Evolutionary conservation across 2,113 vertebrate species (phyloP).

Genomic region (Cyanocitta stelleri): DNA sequence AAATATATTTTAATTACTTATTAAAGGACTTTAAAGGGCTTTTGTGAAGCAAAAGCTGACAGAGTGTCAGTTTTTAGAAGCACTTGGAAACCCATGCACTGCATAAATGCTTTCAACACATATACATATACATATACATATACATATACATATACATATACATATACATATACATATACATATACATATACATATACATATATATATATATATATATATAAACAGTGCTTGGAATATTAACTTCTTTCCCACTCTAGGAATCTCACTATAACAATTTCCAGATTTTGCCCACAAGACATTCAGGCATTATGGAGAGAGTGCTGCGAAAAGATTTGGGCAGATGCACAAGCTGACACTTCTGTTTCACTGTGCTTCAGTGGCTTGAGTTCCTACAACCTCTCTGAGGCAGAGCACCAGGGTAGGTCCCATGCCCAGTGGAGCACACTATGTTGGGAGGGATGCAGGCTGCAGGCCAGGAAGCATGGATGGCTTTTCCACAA

Average conservation of each 20-base stretch:
- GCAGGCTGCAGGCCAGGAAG: neutral
- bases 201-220: neutral
- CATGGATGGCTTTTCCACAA: neutral
- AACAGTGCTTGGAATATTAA: neutral
- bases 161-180: too few relatives aligned
- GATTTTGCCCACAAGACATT: neutral
- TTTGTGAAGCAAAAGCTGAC: constrained; percentile 4
- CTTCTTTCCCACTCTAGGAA: neutral
- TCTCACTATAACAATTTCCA: neutral
- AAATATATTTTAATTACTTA: neutral
- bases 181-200: too few relatives aligned
- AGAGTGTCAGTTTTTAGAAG: constrained; percentile 24
- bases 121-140: neutral
- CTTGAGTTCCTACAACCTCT: neutral
- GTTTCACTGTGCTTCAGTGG: neutral
- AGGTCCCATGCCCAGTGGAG: fast-evolving
- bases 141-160: too few relatives aligned
- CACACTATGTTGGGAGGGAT: fast-evolving
- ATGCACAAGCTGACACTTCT: neutral
- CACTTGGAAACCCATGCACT: constrained; percentile 1
- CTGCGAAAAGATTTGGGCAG: neutral
- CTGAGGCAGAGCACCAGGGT: neutral
- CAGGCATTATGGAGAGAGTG: neutral
- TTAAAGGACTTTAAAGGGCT: neutral
- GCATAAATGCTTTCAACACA: neutral